These are phyloP conservation scores for Ameiurus melas DNA, from an alignment of 2,113 vertebrate species.

Conservation along the genomic window DNA sequence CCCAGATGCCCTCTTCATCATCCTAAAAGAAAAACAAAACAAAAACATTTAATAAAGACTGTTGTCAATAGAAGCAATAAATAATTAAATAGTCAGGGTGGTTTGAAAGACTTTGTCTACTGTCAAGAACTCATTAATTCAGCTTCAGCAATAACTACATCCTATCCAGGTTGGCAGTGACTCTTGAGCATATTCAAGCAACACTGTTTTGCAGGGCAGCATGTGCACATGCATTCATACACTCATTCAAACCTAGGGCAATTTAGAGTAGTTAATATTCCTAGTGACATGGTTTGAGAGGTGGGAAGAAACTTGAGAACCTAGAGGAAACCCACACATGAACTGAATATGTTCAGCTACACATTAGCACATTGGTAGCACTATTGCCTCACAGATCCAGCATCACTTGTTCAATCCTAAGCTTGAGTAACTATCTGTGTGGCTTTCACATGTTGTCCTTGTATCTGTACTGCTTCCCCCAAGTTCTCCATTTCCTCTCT, in stretches of 20 bases:
- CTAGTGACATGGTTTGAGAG: neutral
- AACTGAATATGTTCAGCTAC: neutral
- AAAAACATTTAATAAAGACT: neutral
- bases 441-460: neutral
- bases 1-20: constrained; percentile 99
- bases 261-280: neutral
- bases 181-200: neutral
- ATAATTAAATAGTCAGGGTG: neutral
- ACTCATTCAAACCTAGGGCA: neutral
- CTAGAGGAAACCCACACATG: neutral
- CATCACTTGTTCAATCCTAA: neutral
- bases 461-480: neutral
- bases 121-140: neutral
- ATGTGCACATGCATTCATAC: neutral
- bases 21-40: constrained; percentile 72
- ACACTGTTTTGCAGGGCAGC: neutral
- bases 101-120: neutral
- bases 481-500: neutral
- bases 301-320: neutral
- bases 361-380: neutral
- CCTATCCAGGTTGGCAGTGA: neutral
- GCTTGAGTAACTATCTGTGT: neutral
- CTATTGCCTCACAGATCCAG: neutral
- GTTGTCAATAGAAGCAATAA: neutral
- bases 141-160: neutral